Base-by-base conservation (phyloP, 2,797 vertebrate genomes). In the Taenioides sp. region DNA sequence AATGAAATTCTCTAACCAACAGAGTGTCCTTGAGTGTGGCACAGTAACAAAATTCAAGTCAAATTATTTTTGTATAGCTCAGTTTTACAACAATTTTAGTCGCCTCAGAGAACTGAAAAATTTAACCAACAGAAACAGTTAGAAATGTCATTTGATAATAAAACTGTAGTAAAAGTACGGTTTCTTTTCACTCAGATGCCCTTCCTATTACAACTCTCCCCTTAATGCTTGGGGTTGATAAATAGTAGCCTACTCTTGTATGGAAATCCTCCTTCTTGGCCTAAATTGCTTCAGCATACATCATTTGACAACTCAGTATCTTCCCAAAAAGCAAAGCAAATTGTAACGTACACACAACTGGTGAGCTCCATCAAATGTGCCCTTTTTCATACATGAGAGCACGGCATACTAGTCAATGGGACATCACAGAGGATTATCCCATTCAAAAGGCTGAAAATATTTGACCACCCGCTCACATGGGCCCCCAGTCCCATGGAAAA, bases 361-460 rank as follows among this genome's bases (percentile, higher is more conserved):
- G n/a, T 6, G 37, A 62, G 59, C 59, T 34, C 59, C 7, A 61
- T 61, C 27, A 34, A 61, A 34, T 11, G 18, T 61, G 57, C 61
- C 61, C 64, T 49, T 65, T 66, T 65, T 22, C 43, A 65, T 43
- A 22, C 40, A 68, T 43, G 20, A 57, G 31, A 55, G 31, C 54
- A 25, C 18, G 31, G 22, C 54, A 55, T 20, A 55, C 52, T 22
- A 75, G 86, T 79, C 66, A 86, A 70, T 77, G 60, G 28, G 54
- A 83, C 78, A 80, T 87, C 80, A 85, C 78, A 83, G 77, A 80
- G 73, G 85, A 89, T 87, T 85, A 88, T 83, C 80, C 70, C 31
- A 27, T 58, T 80, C 78, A 85, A 86, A 88, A 78, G 66, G 76
- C 81, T 69, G 68, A 69, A 87, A 87, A 85, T 86, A 87, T 86